Evolutionary conservation across 2,797 vertebrate genomes (phyloP), one percentile per base, ranked within the genome.

Genomic region (Telmatherina bonti): DNA sequence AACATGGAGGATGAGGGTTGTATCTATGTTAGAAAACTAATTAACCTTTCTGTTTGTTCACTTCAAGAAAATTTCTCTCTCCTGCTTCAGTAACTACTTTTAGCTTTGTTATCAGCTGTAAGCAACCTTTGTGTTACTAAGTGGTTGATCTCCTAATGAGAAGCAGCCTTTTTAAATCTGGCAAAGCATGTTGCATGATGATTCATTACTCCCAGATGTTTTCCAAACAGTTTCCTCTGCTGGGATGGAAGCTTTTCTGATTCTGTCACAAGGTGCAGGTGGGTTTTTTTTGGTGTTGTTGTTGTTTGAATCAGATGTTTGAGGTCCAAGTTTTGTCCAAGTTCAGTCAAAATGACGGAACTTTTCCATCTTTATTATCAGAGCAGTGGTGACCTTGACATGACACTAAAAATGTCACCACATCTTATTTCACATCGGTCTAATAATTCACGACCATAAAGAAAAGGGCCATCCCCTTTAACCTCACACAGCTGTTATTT

Each of bases 81-180:
- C 38, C 41, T 22, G 12, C 51, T 49, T 61, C 29, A 31, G 12
- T 43, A 8, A 27, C 35, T n/a, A 24, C 56, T 61, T 33, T 54
- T 74, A 59, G 30, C 30, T 76, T 65, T 79, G 45, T 60, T 61
- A 69, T 68, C 47, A 54, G 41, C 72, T 74, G 49, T 68, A 68
- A 49, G 43, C 61, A 47, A 11, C 70, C 69, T 71, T 71, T 53
- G 58, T 13, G 66, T 72, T 69, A 41, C 64, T 30, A 77, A 67
- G 9, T 3, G 9, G 13, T 38, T 59, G 59, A 72, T 62, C 43
- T 67, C 43, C 0, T 53, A 56, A 62, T 13, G 52, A 57, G 57
- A 83, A 56, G n/a, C n/a, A 83, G 58, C 26, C 30, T 38, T 57
- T 64, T 66, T 55, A 12, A 66, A 76, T 80, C 61, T 78, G 76